Base-by-base conservation (phyloP, 2,888 invertebrate genomes). In the Ennomos erosarius region DNA sequence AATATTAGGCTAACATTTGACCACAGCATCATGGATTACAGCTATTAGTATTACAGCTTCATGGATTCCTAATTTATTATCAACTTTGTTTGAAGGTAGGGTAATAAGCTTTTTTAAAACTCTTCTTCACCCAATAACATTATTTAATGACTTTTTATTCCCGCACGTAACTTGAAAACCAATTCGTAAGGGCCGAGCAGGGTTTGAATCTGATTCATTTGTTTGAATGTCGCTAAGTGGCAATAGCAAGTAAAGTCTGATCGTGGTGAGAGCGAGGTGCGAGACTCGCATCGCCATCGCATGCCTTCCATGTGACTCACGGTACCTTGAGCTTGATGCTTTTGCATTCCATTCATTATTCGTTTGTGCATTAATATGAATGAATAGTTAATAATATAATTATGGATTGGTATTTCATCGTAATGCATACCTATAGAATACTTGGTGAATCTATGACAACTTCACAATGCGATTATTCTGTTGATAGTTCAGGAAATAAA, bases 301-400 rank as follows among this genome's bases (percentile, higher is more conserved):
- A 79, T 87, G 81, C 88, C 84, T 87, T 78, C 75, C 65, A 70
- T 75, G 77, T 90, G 90, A 90, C 81, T 90, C 90, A 90, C 74
- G 71, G 75, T 59, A 78, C 81, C 80, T 83, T 76, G 75, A 76
- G 79, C 79, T 79, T 77, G 75, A 78, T 50, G 78, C 82, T 82
- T 84, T 85, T 73, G 85, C 85, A 90, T 90, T 87, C 87, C 87
- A 62, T 71, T 73, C 76, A 70, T 70, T 75, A 73, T 74, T 70
- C 65, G 71, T 68, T 66, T 67, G 62, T 69, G 68, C 71, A 66
- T 61, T 68, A 65, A 65, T 54, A 68, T 68, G 67, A 65, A 69
- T 6, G 26, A 26, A 4, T 26, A 26, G 3, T 26, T 26, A 26
- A 26, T 26, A 26, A 26, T 26, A 26, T 71, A 69, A 62, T 59